phyloP scores from a whole-genome alignment of 2,888 invertebrate genomes.

The Nomada fabriciana region DNA sequence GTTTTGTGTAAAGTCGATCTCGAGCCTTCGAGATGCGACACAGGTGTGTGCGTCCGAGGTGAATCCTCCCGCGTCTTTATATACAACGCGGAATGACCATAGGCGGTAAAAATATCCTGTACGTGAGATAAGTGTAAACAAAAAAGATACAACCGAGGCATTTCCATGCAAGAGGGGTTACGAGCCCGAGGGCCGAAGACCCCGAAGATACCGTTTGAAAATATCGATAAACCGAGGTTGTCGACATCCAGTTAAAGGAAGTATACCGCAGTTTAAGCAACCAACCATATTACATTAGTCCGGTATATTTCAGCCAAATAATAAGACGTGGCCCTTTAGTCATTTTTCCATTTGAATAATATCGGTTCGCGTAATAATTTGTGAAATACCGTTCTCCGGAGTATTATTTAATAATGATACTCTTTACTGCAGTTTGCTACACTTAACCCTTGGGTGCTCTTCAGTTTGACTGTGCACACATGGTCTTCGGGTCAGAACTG shows the following conservation, averaged over 20 bases:
- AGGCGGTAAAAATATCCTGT: conserved; percentile 52
- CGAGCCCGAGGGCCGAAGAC: conserved; percentile 46
- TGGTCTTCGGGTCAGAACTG: no score
- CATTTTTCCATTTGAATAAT: not conserved
- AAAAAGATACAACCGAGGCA: conserved; percentile 52
- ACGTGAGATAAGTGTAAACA: conserved; percentile 65
- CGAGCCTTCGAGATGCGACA: conserved; percentile 1
- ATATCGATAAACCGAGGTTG: conserved; percentile 40
- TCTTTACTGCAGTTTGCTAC: no score
- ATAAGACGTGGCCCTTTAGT: not conserved
- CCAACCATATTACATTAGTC: not conserved
- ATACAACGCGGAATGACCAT: conserved; percentile 22
- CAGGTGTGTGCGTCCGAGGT: conserved; percentile 23
- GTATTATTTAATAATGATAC: no score
- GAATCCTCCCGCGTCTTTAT: conserved; percentile 53
- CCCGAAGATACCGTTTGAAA: conserved; percentile 52
- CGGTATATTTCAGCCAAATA: not conserved
- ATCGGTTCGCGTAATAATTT: no score
- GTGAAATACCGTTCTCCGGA: no score
- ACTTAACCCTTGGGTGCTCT: no score
- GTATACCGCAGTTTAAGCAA: not conserved
- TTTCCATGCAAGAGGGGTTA: conserved; percentile 52
- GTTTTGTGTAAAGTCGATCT: not conserved
- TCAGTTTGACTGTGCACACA: no score
- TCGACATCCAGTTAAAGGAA: not conserved